Conservation (phyloP, 2,113 vertebrate species). For the Choloepus hoffmanni region DNA sequence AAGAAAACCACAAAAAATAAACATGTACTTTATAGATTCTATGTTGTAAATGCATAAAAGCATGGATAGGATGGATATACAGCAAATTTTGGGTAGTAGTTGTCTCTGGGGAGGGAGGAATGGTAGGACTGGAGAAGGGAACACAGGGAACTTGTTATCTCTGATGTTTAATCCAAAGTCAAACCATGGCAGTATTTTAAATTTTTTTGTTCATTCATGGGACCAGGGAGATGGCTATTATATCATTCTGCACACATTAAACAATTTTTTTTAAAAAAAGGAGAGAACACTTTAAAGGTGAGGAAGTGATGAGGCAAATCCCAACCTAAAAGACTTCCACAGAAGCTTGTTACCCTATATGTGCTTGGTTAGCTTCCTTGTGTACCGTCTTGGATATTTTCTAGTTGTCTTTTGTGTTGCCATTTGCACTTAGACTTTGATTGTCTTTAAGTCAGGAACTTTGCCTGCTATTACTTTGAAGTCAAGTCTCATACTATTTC, state of each 20-base stretch:
- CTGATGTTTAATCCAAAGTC: not conserved
- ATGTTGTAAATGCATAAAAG: not conserved
- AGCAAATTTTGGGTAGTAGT: not conserved
- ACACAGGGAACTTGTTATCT: not conserved
- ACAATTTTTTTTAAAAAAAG: not conserved
- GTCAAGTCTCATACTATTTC: not conserved
- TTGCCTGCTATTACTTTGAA: not conserved
- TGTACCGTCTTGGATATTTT: not conserved
- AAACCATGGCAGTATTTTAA: not conserved
- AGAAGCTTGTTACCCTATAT: not conserved
- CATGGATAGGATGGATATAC: not conserved
- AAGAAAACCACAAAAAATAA: slow-evolving; percentile 5
- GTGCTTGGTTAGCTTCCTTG: not conserved
- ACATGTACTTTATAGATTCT: not conserved
- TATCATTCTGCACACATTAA: not conserved
- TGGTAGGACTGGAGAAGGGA: not conserved
- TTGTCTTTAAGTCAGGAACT: not conserved
- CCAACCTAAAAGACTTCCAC: not conserved
- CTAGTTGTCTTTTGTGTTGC: not conserved
- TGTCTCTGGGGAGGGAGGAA: not conserved
- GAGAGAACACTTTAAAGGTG: not conserved
- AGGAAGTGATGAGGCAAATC: not conserved
- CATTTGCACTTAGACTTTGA: not conserved
- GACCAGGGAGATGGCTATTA: not conserved
- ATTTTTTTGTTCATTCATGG: not conserved